phyloP scores from a whole-genome alignment of 2,888 invertebrate genomes.

The Sminthurinus aureus region DNA sequence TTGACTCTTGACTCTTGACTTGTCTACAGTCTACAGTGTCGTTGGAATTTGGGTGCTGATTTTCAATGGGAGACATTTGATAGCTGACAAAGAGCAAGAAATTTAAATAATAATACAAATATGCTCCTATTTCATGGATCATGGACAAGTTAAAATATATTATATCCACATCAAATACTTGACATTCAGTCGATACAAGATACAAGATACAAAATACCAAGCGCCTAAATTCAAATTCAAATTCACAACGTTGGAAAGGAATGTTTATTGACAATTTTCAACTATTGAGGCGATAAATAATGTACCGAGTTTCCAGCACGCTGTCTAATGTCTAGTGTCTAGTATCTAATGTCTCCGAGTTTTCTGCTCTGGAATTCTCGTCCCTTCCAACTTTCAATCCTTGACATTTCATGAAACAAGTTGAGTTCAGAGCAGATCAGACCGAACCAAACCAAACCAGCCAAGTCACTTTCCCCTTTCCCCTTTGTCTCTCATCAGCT shows the following conservation, averaged over 20 bases:
- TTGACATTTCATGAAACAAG: neutral
- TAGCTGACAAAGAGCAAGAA: neutral
- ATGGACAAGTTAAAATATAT: no score
- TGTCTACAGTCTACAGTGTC: no score
- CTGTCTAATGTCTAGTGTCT: neutral
- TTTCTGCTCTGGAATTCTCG: no score
- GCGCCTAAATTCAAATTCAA: neutral
- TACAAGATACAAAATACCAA: no score
- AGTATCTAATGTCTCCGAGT: no score
- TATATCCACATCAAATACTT: neutral
- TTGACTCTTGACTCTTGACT: no score
- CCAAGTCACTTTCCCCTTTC: no score
- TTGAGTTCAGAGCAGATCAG: no score
- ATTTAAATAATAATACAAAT: slow-evolving; percentile 15
- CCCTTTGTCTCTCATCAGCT: no score
- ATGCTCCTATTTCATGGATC: neutral
- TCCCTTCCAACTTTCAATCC: neutral
- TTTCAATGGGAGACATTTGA: no score
- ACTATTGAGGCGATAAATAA: slow-evolving; percentile 42
- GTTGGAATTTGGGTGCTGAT: no score
- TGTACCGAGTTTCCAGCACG: neutral
- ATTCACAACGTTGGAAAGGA: slow-evolving; percentile 23
- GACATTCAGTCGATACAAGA: neutral
- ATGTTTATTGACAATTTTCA: slow-evolving; percentile 43
- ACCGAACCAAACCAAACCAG: no score